Percentiles rank a stretch among this genome's conserved stretches.
phyloP scores from a whole-genome alignment of 2,113 vertebrate genomes.

The Podiceps cristatus region DNA sequence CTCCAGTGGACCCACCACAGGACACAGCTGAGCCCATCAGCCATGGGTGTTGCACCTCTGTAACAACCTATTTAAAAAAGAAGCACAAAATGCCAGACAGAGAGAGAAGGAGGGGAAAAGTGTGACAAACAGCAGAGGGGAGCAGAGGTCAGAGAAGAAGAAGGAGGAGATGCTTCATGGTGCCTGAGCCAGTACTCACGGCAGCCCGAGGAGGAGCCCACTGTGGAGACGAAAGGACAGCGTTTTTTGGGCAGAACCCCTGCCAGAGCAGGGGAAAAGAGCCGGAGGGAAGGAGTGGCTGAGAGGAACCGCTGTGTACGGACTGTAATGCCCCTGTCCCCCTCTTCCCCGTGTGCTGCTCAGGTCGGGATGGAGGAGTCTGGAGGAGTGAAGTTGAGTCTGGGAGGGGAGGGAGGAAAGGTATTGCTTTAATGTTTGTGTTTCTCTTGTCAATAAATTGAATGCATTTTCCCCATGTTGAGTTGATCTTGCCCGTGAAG shows the following conservation, averaged over 20 bases:
- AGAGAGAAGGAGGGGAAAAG: background rate
- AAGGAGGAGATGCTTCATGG: background rate
- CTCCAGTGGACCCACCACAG: background rate
- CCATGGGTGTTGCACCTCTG: accelerated
- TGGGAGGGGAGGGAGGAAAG: background rate
- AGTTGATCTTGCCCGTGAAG: background rate
- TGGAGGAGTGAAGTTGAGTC: background rate
- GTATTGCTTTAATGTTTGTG: background rate
- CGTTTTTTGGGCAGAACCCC: background rate
- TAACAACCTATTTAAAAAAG: background rate
- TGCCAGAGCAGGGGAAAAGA: background rate
- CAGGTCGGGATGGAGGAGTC: background rate
- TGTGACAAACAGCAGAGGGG: background rate
- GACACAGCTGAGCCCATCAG: background rate
- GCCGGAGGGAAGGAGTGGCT: accelerated
- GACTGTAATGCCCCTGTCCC: accelerated
- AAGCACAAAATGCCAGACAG: background rate
- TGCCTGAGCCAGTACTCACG: background rate
- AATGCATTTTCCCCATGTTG: background rate
- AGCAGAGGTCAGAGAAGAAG: background rate
- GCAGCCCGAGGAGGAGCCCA: background rate
- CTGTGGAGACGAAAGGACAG: accelerated
- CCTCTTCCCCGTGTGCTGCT: accelerated
- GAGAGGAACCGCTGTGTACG: background rate
- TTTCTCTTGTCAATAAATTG: background rate